Evolutionary conservation across 2,797 vertebrate genomes (phyloP).

Genomic region (Pterois miles): DNA sequence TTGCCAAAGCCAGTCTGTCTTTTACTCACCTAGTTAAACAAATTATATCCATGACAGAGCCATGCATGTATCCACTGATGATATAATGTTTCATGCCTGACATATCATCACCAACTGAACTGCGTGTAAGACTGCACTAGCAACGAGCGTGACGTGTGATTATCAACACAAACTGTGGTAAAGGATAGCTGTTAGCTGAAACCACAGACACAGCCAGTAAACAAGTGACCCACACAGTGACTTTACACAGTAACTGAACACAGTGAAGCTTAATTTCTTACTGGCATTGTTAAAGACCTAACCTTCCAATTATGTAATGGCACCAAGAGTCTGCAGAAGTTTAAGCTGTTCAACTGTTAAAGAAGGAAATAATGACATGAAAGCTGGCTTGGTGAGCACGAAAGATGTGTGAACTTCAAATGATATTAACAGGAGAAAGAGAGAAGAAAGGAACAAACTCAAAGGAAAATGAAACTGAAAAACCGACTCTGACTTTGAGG

Average conservation of each 20-base stretch:
- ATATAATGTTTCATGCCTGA: not conserved
- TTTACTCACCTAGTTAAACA: not conserved
- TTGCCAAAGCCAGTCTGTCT: not conserved
- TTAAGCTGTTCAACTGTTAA: not conserved
- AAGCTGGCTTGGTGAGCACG: not conserved
- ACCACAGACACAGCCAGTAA: not conserved
- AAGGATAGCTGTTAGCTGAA: not conserved
- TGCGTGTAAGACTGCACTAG: not conserved
- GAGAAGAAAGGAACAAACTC: not conserved
- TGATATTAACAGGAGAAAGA: not conserved
- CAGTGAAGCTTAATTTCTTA: not conserved
- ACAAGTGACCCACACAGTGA: constrained; percentile 16
- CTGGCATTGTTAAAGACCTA: constrained; percentile 6
- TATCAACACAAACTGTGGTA: not conserved
- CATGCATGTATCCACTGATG: not conserved
- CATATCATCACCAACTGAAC: not conserved
- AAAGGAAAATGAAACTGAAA: not conserved
- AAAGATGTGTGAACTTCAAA: not conserved
- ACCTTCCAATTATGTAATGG: constrained; percentile 36
- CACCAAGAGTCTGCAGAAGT: not conserved
- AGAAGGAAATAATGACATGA: not conserved
- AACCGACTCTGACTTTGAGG: not conserved
- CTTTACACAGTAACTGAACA: too few species aligned
- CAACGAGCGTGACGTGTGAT: not conserved
- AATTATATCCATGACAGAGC: not conserved